Evolutionary conservation across 1,140 invertebrate genomes (phyloP).

Genomic region (Bilobella aurantiaca): DNA sequence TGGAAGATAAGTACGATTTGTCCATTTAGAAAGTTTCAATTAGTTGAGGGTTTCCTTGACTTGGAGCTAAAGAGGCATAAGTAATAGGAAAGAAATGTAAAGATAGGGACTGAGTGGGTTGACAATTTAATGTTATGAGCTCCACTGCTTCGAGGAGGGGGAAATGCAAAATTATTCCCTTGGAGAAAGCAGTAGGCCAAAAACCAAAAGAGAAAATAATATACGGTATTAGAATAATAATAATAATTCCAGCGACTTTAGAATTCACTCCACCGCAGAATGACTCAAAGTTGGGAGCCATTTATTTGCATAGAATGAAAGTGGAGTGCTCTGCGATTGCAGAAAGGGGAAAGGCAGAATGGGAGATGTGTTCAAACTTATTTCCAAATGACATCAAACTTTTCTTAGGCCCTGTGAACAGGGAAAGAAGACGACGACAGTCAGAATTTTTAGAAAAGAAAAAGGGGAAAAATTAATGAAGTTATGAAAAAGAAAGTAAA

Average conservation of each 20-base stretch:
- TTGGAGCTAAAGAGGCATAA: too few species aligned
- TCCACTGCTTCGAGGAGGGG: neutral
- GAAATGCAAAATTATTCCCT: neutral
- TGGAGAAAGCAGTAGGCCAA: neutral
- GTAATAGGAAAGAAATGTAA: too few species aligned
- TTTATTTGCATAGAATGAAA: slow-evolving; percentile 6
- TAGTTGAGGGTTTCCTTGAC: too few species aligned
- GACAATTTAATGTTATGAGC: too few species aligned
- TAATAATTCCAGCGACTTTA: slow-evolving; percentile 3
- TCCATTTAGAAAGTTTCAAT: too few species aligned
- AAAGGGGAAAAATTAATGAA: slow-evolving; percentile 32
- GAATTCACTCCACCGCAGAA: neutral
- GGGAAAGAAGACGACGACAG: neutral
- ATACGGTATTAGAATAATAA: slow-evolving; percentile 5
- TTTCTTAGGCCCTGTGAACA: neutral
- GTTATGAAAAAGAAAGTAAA: slow-evolving; percentile 19
- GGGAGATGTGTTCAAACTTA: neutral
- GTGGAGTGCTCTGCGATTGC: too few species aligned
- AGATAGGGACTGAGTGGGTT: too few species aligned
- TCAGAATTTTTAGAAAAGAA: neutral
- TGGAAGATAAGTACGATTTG: too few species aligned
- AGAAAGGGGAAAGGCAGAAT: neutral
- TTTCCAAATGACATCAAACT: slow-evolving; percentile 23
- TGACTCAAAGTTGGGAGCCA: neutral
- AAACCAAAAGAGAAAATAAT: slow-evolving; percentile 8